Conservation (phyloP, 1,140 invertebrate species). For the Drosophila simulans region DNA sequence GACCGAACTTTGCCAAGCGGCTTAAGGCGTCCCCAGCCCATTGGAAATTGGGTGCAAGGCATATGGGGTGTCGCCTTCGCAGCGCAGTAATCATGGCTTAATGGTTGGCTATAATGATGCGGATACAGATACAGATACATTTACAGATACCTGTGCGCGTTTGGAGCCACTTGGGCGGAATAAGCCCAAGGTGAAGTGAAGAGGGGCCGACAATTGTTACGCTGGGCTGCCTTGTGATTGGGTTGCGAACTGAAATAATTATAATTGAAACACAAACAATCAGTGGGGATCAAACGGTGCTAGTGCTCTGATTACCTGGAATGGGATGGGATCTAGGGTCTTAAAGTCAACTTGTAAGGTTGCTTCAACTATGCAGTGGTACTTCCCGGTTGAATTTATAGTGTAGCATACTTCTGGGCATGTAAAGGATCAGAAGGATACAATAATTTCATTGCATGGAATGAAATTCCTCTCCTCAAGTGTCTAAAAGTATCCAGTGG, state of each 20-base stretch:
- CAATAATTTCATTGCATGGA: too few relatives aligned
- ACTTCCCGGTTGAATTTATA: too few relatives aligned
- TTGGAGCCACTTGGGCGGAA: conserved; percentile 2
- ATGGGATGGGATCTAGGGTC: too few relatives aligned
- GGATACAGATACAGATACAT: not conserved
- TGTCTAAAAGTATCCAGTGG: too few relatives aligned
- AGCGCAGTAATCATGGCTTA: conserved; percentile 17
- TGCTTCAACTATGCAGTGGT: too few relatives aligned
- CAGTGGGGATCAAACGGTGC: too few relatives aligned
- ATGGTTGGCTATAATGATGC: conserved; percentile 2
- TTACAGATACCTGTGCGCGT: too few relatives aligned
- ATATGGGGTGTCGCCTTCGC: conserved; percentile 1
- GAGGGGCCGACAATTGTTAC: not conserved
- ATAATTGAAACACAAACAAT: not conserved
- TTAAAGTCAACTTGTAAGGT: too few relatives aligned
- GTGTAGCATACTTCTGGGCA: too few relatives aligned
- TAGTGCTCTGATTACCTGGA: too few relatives aligned
- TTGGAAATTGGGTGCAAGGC: not conserved
- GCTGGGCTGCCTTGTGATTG: not conserved
- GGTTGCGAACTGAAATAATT: not conserved
- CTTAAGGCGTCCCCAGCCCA: conserved; percentile 6
- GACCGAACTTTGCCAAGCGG: conserved; percentile 17
- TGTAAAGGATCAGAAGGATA: too few relatives aligned
- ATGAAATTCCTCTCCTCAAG: too few relatives aligned
- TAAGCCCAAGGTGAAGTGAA: not conserved